Evolutionary conservation across 2,113 vertebrate genomes (phyloP), one percentile per base, ranked within the genome.

Genomic region (Larimichthys polyactis): DNA sequence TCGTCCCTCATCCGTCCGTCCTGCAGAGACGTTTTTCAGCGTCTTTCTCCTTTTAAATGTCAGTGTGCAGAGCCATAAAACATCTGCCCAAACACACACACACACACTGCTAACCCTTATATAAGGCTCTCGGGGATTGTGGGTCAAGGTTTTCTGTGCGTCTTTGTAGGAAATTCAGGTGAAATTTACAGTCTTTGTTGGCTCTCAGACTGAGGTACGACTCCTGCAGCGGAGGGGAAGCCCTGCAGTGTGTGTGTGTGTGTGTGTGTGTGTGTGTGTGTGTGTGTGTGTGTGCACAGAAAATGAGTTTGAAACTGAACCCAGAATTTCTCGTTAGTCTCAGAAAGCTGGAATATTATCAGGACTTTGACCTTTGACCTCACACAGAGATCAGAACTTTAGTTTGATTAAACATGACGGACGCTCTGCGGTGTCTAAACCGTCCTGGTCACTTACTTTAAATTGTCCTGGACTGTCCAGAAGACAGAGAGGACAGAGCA

Each of bases 1-100:
- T 79, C 20, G 27, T 63, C 77, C 77, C 86, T 83, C 84, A 75
- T 85, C 63, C 36, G 48, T 80, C 68, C 36, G 8, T 83, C 70
- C 87, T 72, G 84, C 67, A 51, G 76, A 79, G 79, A 85, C 16
- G 11, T 74, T 71, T 79, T 69, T 85, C 71, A 78, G 67, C 11
- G 66, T 81, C 82, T 66, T 46, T 71, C 78, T 87, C 29, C 78
- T 82, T 88, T 84, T 88, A 79, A 83, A 84, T 29, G 84, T 88
- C 87, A 59, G 74, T 2, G 19, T 48, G 32, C 49, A 71, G 40
- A 72, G 59, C 49, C 65, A 49, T 81, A 87, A 87, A 86, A 79
- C 87, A 87, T 77, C 64, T 57, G 62, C 70, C 60, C 60, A 72
- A 64, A 78, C 32, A 77, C 68, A 82, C 71, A 75, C 81, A 78